These are phyloP conservation scores for Endotricha flammealis DNA, from an alignment of 2,888 invertebrate species.

Conservation along the genomic window DNA sequence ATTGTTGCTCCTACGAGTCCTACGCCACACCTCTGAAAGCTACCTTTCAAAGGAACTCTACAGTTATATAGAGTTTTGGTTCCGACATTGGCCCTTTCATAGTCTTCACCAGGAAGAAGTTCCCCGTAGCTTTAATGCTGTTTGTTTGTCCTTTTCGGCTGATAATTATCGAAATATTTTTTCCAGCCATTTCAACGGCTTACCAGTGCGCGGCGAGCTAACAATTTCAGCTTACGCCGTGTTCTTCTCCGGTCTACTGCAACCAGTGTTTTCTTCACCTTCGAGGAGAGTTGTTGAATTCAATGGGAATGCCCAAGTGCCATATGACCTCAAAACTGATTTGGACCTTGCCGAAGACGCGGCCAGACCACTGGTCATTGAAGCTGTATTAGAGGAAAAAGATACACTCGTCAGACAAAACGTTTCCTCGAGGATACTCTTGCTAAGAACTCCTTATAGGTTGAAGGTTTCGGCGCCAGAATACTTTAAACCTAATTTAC, in stretches of 20 bases:
- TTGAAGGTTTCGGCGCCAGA: slow-evolving; percentile 90
- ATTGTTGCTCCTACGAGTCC: too few relatives aligned
- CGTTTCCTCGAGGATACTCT: slow-evolving; percentile 80
- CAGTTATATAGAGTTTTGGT: too few relatives aligned
- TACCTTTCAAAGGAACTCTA: too few relatives aligned
- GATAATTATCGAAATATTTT: too few relatives aligned
- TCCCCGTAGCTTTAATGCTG: too few relatives aligned
- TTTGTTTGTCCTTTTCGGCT: too few relatives aligned
- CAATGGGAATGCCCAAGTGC: slow-evolving; percentile 82
- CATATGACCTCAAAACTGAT: slow-evolving; percentile 86
- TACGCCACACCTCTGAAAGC: too few relatives aligned
- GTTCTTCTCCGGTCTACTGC: slow-evolving; percentile 86
- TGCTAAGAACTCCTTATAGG: slow-evolving; percentile 75
- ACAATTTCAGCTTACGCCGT: slow-evolving; percentile 91
- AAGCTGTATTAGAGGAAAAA: slow-evolving; percentile 93
- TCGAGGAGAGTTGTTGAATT: slow-evolving; percentile 84
- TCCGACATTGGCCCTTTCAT: too few relatives aligned
- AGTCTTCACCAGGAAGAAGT: too few relatives aligned
- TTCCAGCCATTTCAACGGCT: slow-evolving; percentile 88
- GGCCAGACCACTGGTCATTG: slow-evolving; percentile 88
- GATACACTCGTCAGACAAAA: slow-evolving; percentile 91
- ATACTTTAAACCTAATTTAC: slow-evolving; percentile 92
- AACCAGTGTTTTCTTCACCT: slow-evolving; percentile 85
- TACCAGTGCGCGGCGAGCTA: slow-evolving; percentile 91
- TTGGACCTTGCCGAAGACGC: slow-evolving; percentile 86